Evolutionary conservation across 2,797 vertebrate genomes (phyloP), one percentile per base, ranked within the genome.

Genomic region (Strix occidentalis): DNA sequence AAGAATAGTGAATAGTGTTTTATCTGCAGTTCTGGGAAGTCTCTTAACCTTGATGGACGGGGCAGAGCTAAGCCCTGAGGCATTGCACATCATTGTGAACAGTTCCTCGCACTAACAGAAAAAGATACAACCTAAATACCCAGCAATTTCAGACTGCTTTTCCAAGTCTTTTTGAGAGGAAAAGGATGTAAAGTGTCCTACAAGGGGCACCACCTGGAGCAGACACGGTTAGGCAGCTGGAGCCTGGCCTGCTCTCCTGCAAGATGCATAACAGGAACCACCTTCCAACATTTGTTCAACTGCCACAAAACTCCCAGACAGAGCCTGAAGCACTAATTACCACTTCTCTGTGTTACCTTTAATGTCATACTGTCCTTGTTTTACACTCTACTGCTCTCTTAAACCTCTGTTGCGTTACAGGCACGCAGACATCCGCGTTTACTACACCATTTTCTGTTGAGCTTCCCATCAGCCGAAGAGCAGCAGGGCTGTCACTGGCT

Each of bases 351-450:
- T 5, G 10, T 20, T 35, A 57, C 41, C 54, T 82, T 17, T 33
- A 16, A 70, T 20, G 9, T 10, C 25, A 31, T 0, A 43, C 6
- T 57, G 54, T 14, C 41, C 35, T 60, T 72, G 18, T 41, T 65
- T 75, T 25, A 78, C 35, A n/a, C 48, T 19, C 31, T 21, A 56
- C 12, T 69, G 43, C 16, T 53, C 53, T 71, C 60, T 60, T 35
- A 70, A 60, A 31, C 64, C 65, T 68, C 63, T 63, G 39, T 1
- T 48, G 35, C 78, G 20, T 56, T 61, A 60, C 69, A 80, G 7
- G 3, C 5, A 3, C 6, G 14, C 63, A 63, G 33, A 75, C 0
- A 0, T 0, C 41, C 0, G 1, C 5, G 17, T 39, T 78, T 66
- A 28, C 45, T 9, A 5, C 7, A 43, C 11, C 20, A 8, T 19